Evolutionary conservation across 2,113 vertebrate genomes (phyloP), one percentile per base, ranked within the genome.

Genomic region (Leptobrachium leishanense): DNA sequence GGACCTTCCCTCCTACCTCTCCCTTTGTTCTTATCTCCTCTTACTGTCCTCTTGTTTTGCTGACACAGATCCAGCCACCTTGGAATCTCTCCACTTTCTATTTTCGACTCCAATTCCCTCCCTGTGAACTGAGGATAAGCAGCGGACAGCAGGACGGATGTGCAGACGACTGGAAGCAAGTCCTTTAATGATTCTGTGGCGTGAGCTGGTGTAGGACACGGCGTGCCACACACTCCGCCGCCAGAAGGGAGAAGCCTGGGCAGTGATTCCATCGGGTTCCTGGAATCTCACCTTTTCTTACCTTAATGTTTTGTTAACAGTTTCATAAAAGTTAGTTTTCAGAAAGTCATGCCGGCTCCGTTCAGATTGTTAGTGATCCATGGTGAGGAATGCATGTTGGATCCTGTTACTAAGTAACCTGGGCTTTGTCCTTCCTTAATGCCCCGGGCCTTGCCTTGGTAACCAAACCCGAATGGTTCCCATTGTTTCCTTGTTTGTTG

Each of bases 91-190:
- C 72, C 78, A 6, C 31, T 74, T 6, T 2, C 39, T 2, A 81
- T 57, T 68, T 74, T 74, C 3, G 50, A 44, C 20, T 74, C 64
- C 2, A 81, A 12, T 62, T 68, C 59, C 31, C 67, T 53, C 41
- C 54, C 43, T 57, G 71, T 74, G 2, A 81, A 68, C 1, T 81
- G 72, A 10, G 78, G 71, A 13, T 81, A 42, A 11, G 44, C 46
- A 11, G 42, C 13, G 40, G 78, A 74, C 4, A 81, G 43, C 42
- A 81, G 13, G 12, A 81, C 78, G 5, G 78, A 81, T 3, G 64
- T 68, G 78, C 64, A 74, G 53, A 81, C 65, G 66, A 74, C 54
- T 9, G 54, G 72, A 11, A 74, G 71, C 64, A 81, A 2, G 1
- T 81, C 71, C 15, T n/a, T 12, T 2, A 74, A 81, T 1, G 3